These are phyloP conservation scores for Drosophila asahinai DNA, from an alignment of 1,140 invertebrate genomes.

Conservation along the genomic window DNA sequence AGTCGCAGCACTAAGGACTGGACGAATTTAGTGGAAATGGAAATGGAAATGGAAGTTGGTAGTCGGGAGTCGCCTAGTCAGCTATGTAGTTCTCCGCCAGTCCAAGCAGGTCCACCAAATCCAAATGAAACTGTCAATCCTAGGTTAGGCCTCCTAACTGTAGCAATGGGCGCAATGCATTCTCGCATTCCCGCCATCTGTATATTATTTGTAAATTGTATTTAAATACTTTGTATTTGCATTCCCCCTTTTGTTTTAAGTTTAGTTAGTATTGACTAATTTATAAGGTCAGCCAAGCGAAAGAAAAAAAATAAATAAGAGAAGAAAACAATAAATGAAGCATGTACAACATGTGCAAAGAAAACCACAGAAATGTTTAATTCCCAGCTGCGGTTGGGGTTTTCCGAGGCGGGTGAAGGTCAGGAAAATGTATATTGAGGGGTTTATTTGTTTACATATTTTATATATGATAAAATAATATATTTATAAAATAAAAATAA, in stretches of 20 bases:
- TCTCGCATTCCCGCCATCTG: slow-evolving; percentile 42
- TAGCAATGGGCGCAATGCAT: slow-evolving; percentile 39
- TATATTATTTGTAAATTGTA: slow-evolving; percentile 60
- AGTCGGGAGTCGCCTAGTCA: slow-evolving; percentile 60
- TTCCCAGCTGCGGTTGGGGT: slow-evolving; percentile 14
- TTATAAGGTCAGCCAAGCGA: slow-evolving; percentile 30
- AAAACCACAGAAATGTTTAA: slow-evolving; percentile 36
- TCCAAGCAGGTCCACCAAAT: slow-evolving; percentile 30
- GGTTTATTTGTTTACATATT: too few species aligned
- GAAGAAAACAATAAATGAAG: slow-evolving; percentile 21
- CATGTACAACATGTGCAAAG: slow-evolving; percentile 26
- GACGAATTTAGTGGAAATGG: slow-evolving; percentile 18
- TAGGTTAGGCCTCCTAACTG: slow-evolving; percentile 14
- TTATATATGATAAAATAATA: not conserved
- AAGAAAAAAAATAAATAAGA: not conserved
- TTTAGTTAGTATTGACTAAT: slow-evolving; percentile 30
- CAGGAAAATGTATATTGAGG: too few species aligned
- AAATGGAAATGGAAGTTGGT: too few species aligned
- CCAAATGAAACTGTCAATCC: slow-evolving; percentile 27
- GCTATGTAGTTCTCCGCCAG: slow-evolving; percentile 45
- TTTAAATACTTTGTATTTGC: slow-evolving; percentile 46
- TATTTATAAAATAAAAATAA: too few species aligned
- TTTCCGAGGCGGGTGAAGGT: not conserved
- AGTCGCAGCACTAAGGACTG: slow-evolving; percentile 64
- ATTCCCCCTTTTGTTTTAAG: slow-evolving; percentile 46